Evolutionary conservation across 2,888 invertebrate species (phyloP), one percentile per base, ranked within the genome.

Genomic region (Drosophila formosana): DNA sequence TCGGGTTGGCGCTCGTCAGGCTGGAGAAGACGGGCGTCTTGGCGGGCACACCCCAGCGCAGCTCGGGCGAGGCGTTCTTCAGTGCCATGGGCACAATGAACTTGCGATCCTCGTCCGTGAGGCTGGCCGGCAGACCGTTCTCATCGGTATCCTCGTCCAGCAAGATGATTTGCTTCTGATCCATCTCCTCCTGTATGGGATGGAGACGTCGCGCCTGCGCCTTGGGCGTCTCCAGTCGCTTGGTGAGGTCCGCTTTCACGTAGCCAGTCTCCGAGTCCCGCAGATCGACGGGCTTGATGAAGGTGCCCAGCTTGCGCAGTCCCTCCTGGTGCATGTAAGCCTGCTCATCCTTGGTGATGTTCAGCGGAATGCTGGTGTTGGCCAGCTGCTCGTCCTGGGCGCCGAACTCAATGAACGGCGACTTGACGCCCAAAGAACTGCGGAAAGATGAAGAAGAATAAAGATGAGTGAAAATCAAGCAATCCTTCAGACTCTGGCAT

Each of bases 1-100:
- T 78, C 8, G 82, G 65, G 28, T 74, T 72, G 7, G 80, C 78
- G n/a, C 79, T 67, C 0, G 79, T 69, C n/a, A 70, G 39, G 13
- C 67, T 65, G n/a, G 69, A 49, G 4, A 77, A 57, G 37, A 75
- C 71, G 0, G 81, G 65, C 9, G 74, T 56, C 34, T 82, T 58
- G 9, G 37, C 72, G 0, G 77, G n/a, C 1, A 26, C 78, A 34
- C 82, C 53, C 67, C 84, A 79, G 32, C 88, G 90, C 4, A 90
- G 87, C 70, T 91, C 91, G 0, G 90, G 90, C 9, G 91, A 89
- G 7, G 91, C 88, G 72, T 92, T 92, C 62, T 92, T 92, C 30
- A 92, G 66, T 5, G 92, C 92, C 92, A 92, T 92, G 2, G 92
- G 92, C 47, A 92, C 91, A 62, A 92, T 92, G 56, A 92, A 92